Base-by-base conservation (phyloP, 2,113 vertebrate genomes). In the Euleptes europaea region DNA sequence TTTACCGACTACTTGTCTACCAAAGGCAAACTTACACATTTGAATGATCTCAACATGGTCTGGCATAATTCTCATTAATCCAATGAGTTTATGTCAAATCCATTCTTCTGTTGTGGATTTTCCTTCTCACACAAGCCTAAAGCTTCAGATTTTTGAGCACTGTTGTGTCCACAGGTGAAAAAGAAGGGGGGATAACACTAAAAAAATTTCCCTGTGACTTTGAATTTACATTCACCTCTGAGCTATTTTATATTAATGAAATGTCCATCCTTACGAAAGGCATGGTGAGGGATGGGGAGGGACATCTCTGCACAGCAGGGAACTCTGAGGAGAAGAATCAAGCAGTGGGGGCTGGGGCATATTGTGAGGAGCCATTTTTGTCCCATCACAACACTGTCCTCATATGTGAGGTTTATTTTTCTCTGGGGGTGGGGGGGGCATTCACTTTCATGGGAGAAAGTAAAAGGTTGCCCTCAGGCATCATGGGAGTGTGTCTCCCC, bases 51-150 rank as follows among this genome's bases (percentile, higher is more conserved):
- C 23, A 35, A 63, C 84, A 78, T 19, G 12, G n/a, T 73, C 72
- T 79, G 67, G 54, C 67, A 79, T 49, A 51, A 44, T 26, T 33
- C 51, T 87, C 78, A 33, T 0, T 0, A 89, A 49, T 63, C 19
- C 38, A 3, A 47, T 86, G 54, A 38, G 26, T 71, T 90, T 89
- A 51, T 60, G 69, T 83, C 66, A 86, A 89, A 57, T 31, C 23
- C 86, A 51, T 86, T 57, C 44, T 65, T 1, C 83, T 19, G 84
- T 85, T 0, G 0, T 77, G 38, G 65, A 60, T 75, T 90, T 92
- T 83, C 26, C 66, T 54, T 26, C 57, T 77, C 54, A 83, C 83
- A 86, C 38, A 26, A 72, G 71, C 13, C 51, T 19, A 42, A 38
- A 40, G 35, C 69, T 23, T 71, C 8, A 40, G 5, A 9, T 57